Conservation (phyloP, 2,888 invertebrate genomes). For the Petrolisthes cinctipes region DNA sequence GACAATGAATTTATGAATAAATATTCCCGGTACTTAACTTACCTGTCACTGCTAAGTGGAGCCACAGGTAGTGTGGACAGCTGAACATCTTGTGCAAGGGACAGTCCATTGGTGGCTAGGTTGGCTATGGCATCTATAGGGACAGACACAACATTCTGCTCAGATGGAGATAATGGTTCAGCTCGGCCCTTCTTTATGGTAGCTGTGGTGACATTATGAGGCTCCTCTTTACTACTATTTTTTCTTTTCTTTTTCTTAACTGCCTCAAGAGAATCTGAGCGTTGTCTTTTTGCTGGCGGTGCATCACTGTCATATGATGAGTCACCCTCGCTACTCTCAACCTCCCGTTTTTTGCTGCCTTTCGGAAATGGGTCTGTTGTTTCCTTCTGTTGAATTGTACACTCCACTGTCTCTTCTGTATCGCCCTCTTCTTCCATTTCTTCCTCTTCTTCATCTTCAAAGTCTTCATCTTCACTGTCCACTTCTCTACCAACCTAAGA, state of each 20-base stretch:
- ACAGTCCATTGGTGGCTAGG: conserved; percentile 11
- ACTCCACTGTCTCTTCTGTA: conserved; percentile 27
- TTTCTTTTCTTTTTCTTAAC: not conserved
- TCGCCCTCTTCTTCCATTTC: conserved; percentile 37
- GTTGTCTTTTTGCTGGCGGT: conserved; percentile 47
- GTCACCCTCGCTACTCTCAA: conserved; percentile 37
- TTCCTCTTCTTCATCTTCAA: conserved; percentile 38
- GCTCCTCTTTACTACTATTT: not conserved
- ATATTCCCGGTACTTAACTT: not conserved
- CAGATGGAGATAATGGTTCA: not conserved
- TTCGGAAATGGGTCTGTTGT: conserved; percentile 17
- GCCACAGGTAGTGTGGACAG: conserved; percentile 37
- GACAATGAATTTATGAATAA: not conserved
- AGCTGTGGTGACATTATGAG: not conserved
- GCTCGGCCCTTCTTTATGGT: not conserved
- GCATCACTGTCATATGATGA: conserved; percentile 49
- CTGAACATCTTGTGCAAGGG: conserved; percentile 18
- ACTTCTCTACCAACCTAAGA: conserved; percentile 31
- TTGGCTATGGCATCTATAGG: not conserved
- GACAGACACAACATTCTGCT: not conserved
- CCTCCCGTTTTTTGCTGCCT: conserved; percentile 17
- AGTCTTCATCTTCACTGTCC: conserved; percentile 42
- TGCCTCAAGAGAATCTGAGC: conserved; percentile 15
- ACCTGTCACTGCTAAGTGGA: conserved; percentile 26
- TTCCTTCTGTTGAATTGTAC: conserved; percentile 9